phyloP scores from a whole-genome alignment of 1,140 invertebrate genomes.

The Calephelis virginiensis region DNA sequence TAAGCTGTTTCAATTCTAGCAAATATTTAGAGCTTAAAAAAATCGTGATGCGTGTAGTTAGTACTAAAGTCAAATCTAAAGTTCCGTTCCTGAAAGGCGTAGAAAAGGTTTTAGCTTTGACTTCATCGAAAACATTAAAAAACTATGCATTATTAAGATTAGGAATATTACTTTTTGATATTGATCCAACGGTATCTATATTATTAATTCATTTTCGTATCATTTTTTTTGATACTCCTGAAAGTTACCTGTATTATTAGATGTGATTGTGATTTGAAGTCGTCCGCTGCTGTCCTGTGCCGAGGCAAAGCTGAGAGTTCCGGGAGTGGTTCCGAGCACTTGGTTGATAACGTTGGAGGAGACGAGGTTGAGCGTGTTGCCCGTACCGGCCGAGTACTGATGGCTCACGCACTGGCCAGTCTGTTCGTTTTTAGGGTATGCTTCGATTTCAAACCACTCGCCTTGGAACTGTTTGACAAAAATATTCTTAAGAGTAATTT shows the following conservation, averaged over 20 bases:
- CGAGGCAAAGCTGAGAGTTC: slow-evolving; percentile 32
- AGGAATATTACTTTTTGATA: too few relatives aligned
- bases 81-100: too few relatives aligned
- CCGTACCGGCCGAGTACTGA: slow-evolving; percentile 5
- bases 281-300: slow-evolving; percentile 38
- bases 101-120: too few relatives aligned
- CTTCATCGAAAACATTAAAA: too few relatives aligned
- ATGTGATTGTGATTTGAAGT: slow-evolving; percentile 30
- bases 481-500: neutral
- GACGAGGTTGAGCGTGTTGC: slow-evolving; percentile 33
- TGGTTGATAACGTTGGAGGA: slow-evolving; percentile 41
- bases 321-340: slow-evolving; percentile 27
- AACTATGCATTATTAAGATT: too few relatives aligned
- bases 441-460: slow-evolving; percentile 51
- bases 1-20: too few relatives aligned
- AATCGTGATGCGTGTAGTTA: too few relatives aligned
- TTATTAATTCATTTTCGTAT: too few relatives aligned
- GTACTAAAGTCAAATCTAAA: too few relatives aligned
- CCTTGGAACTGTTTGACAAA: slow-evolving; percentile 48
- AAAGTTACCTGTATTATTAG: slow-evolving; percentile 32
- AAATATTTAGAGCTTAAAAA: too few relatives aligned
- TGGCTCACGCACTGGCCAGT: slow-evolving; percentile 54
- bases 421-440: slow-evolving; percentile 53
- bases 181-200: too few relatives aligned
- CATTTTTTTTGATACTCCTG: neutral